These are phyloP conservation scores for Cylas formicarius DNA, from an alignment of 1,140 invertebrate species.

Conservation along the genomic window DNA sequence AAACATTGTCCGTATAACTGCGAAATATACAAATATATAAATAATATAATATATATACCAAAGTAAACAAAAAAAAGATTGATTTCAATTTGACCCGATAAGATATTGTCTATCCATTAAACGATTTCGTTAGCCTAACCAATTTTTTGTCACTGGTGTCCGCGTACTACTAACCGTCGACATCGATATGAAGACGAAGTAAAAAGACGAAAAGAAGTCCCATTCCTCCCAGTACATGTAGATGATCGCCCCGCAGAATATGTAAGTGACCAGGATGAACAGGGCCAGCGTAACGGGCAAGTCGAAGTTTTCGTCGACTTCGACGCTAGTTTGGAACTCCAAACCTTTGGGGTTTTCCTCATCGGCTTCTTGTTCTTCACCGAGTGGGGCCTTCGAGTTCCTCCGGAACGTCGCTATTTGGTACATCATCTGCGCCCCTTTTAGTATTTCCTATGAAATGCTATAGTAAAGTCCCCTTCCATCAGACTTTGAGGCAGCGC, in stretches of 20 bases:
- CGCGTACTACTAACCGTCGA: no score
- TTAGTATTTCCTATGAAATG: constrained; percentile 66
- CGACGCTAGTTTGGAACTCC: constrained; percentile 51
- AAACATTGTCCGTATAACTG: no score
- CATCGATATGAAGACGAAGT: constrained; percentile 92
- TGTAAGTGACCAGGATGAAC: constrained; percentile 72
- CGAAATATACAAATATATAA: no score
- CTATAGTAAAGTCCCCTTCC: no score
- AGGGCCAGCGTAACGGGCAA: constrained; percentile 82
- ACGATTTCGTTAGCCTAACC: no score
- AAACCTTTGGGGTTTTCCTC: constrained; percentile 19
- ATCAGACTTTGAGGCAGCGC: no score
- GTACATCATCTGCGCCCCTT: constrained; percentile 70
- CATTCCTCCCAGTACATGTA: constrained; percentile 75
- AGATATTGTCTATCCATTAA: no score
- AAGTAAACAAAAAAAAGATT: no score
- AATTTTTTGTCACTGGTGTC: no score
- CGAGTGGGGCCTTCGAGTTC: constrained; percentile 51
- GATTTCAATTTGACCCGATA: no score
- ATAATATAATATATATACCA: no score
- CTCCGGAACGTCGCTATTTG: constrained; percentile 65
- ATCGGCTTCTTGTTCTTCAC: constrained; percentile 25
- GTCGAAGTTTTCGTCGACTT: constrained; percentile 89
- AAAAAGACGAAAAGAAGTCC: constrained; percentile 83
- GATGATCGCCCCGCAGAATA: constrained; percentile 71